Base-by-base conservation (phyloP, 2,888 invertebrate genomes). In the Ptilodon capucinus region DNA sequence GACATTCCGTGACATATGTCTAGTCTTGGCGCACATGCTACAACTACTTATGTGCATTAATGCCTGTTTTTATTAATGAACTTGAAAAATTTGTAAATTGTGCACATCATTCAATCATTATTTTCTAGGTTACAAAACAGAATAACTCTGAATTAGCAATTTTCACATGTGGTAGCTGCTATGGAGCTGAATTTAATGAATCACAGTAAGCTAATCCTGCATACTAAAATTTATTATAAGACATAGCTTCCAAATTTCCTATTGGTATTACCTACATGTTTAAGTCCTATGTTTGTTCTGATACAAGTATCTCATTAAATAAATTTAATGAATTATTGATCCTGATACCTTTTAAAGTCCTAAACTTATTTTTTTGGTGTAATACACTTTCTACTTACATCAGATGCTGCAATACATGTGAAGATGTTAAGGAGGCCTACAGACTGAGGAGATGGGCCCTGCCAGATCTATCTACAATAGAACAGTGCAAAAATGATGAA, bases 341-440 rank as follows among this genome's bases (percentile, higher is more conserved):
- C n/a, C n/a, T n/a, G n/a, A n/a, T n/a, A n/a, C n/a, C n/a, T n/a
- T n/a, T n/a, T n/a, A n/a, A n/a, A n/a, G n/a, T n/a, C n/a, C n/a
- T n/a, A n/a, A n/a, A n/a, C n/a, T n/a, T n/a, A n/a, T n/a, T n/a
- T n/a, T n/a, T n/a, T n/a, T n/a, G n/a, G n/a, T n/a, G n/a, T n/a
- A n/a, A n/a, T n/a, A n/a, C n/a, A n/a, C n/a, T n/a, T 40, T 7
- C 14, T 8, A 16, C 18, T n/a, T 40, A 21, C 14, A 23, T 14
- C 66, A 98, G 98, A 68, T 99, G 99, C 80, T 99, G 99, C 80
- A 98, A 98, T 79, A 97, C 97, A 11, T 99, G 99, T 89, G 97
- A 98, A 56, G 97, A 98, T 46, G 98, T 99, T 0, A 94, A 96
- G 80, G 96, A 97, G 79, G 99, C 99, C 0, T 99, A 99, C 79